These are phyloP conservation scores for Furcula furcula DNA, from an alignment of 2,888 invertebrate genomes.

Conservation along the genomic window DNA sequence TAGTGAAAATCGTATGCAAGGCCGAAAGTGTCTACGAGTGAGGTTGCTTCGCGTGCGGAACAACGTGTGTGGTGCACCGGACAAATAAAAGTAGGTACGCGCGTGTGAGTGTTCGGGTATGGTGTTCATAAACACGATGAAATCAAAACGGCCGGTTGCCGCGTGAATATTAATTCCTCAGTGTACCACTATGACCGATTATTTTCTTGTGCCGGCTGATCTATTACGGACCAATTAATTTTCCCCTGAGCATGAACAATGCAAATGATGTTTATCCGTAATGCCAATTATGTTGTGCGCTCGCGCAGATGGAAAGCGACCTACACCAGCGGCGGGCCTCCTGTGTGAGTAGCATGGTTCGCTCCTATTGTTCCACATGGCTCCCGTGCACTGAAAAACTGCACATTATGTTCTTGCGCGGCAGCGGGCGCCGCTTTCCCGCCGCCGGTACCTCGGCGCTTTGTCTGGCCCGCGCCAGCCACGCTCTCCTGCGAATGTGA, in stretches of 20 bases:
- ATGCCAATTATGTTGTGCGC: constrained; percentile 58
- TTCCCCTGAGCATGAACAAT: constrained; percentile 72
- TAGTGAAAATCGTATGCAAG: constrained; percentile 27
- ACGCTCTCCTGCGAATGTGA: constrained; percentile 38
- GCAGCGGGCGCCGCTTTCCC: constrained; percentile 58
- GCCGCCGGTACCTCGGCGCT: constrained; percentile 31
- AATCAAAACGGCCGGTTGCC: constrained; percentile 8
- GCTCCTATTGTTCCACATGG: constrained; percentile 69
- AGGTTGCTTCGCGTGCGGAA: constrained; percentile 15
- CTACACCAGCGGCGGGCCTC: constrained; percentile 52
- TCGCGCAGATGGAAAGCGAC: constrained; percentile 66
- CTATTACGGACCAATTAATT: constrained; percentile 67
- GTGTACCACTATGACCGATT: constrained; percentile 38
- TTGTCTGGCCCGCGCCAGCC: constrained; percentile 7
- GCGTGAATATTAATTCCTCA: constrained; percentile 18
- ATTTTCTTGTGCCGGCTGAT: constrained; percentile 55
- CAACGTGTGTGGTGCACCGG: constrained; percentile 1
- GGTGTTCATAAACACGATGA: constrained; percentile 27
- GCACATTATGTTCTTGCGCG: constrained; percentile 40
- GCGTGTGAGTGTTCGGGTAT: constrained; percentile 23
- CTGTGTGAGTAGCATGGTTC: constrained; percentile 67
- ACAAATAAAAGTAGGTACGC: constrained; percentile 11
- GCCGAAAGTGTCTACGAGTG: constrained; percentile 30
- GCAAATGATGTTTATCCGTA: constrained; percentile 74
- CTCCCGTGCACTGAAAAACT: constrained; percentile 51